Conservation (phyloP, 2,113 vertebrate species). For the Phalacrocorax pelagicus region DNA sequence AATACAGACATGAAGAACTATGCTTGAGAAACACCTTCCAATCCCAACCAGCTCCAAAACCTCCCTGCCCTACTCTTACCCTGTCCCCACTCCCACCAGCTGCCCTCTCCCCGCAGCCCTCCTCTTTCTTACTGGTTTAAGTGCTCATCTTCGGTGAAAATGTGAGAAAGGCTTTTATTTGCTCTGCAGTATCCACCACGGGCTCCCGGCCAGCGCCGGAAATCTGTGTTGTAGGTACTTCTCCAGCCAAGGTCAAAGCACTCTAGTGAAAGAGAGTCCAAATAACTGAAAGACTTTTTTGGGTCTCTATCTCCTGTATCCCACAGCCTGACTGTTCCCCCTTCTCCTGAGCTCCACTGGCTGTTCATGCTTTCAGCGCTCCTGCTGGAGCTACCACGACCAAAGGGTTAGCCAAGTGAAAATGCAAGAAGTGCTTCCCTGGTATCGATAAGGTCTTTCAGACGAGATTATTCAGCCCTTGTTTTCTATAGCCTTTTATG, state of each 20-base stretch:
- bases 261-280: constrained; percentile 29
- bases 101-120: background rate
- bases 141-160: background rate
- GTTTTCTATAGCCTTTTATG: background rate
- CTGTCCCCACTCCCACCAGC: no score
- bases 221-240: constrained; percentile 37
- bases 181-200: background rate
- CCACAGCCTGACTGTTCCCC: background rate
- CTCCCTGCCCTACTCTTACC: background rate
- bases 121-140: constrained; percentile 23
- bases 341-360: fast-evolving
- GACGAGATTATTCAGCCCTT: background rate
- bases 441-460: background rate
- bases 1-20: background rate
- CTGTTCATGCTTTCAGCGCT: background rate
- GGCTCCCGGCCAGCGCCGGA: background rate
- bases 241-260: background rate
- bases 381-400: fast-evolving
- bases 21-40: background rate
- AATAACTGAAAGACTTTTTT: background rate
- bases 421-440: background rate
- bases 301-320: background rate
- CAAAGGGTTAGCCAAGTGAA: background rate
- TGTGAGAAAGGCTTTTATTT: background rate
- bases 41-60: background rate